phyloP scores from a whole-genome alignment of 2,113 vertebrate genomes.

The Campylomormyrus numenius region DNA sequence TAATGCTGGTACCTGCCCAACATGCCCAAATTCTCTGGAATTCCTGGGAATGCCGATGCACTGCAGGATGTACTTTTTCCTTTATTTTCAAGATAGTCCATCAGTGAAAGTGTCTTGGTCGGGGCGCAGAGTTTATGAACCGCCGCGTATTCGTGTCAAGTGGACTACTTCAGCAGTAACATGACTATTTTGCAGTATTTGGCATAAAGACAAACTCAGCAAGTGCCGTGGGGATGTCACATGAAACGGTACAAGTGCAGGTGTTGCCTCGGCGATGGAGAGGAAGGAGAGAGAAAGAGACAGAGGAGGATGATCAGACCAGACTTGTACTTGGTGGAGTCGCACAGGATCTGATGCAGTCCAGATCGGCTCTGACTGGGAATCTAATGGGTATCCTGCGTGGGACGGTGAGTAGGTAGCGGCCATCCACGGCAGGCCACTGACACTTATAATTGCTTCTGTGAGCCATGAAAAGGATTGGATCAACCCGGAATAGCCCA shows the following conservation, averaged over 20 bases:
- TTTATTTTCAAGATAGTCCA: not conserved
- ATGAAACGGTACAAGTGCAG: not conserved
- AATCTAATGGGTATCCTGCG: not conserved
- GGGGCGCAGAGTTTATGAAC: not conserved
- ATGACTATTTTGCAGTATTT: not conserved
- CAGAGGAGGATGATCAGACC: not conserved
- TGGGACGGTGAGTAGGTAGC: not conserved
- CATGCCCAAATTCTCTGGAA: not conserved
- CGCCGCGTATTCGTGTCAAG: not conserved
- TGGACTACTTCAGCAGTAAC: not conserved
- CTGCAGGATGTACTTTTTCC: not conserved
- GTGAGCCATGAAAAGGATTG: not conserved
- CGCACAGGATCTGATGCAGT: not conserved
- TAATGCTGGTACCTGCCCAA: not conserved
- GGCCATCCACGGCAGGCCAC: not conserved
- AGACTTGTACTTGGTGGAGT: not conserved
- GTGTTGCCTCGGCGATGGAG: not conserved
- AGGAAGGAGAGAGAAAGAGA: not conserved
- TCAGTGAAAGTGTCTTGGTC: not conserved
- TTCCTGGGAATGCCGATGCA: not conserved
- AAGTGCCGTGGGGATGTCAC: not conserved
- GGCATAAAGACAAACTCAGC: not conserved
- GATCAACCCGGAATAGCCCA: not conserved
- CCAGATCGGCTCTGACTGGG: conserved; percentile 1
- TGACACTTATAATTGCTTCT: conserved; percentile 4